Base-by-base conservation (phyloP, 2,113 vertebrate genomes). In the Apeltes quadracus region DNA sequence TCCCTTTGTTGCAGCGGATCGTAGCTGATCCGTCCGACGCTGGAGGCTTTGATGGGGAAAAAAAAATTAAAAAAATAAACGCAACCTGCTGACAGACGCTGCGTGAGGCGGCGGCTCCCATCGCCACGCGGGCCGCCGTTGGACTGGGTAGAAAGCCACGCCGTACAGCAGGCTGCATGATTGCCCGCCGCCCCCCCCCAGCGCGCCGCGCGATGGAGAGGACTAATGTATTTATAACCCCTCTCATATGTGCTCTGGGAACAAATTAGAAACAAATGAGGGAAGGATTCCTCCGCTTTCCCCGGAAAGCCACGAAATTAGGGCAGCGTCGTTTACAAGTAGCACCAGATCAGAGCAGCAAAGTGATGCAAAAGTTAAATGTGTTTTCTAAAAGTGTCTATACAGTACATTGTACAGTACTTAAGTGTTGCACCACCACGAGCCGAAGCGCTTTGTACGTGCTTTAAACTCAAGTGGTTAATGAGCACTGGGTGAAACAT, bases 181-280 rank as follows among this genome's bases (percentile, higher is more conserved):
- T 84, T 83, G 81, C 82, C 78, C 81, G 6, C 58, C 36, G 51
- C 75, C 83, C 82, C 79, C 78, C 77, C 83, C 79, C 29, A 72
- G 72, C 25, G 67, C 25, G 72, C 59, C 4, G 65, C 29, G 46
- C 75, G 72, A 78, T 27, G 68, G 83, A 76, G 61, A 76, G 48
- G 67, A 77, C 75, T 90, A 88, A 88, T 84, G 84, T 88, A 88
- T 89, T 92, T 89, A 90, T 86, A 90, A 85, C 73, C 86, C 82
- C 75, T 85, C 84, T 90, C 86, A 81, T 86, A 85, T 80, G 81
- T 84, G 84, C 82, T 64, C 75, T 84, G 84, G 79, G 81, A 90
- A 88, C 85, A 89, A 85, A 88, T 90, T 87, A 87, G 76, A 78
- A 75, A 87, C 85, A 86, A 88, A 91, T 79, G 77, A 90, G 83